phyloP scores from a whole-genome alignment of 1,140 invertebrate genomes.

The Elysia chlorotica region DNA sequence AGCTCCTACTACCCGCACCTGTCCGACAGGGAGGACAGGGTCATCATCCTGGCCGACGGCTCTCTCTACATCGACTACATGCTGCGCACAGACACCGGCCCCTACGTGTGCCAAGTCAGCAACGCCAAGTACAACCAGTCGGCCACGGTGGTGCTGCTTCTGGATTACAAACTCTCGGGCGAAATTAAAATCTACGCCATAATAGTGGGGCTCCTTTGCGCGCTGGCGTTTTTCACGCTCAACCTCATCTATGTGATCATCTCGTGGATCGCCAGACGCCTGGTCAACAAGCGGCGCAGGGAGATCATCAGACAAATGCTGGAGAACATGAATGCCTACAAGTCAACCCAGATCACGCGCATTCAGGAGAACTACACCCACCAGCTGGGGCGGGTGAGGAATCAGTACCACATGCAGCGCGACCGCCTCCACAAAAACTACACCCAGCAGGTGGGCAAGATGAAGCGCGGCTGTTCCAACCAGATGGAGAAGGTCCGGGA shows the following conservation, averaged over 20 bases:
- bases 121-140: constrained; percentile 78
- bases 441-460: constrained; percentile 83
- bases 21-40: constrained; percentile 26
- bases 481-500: constrained; percentile 92
- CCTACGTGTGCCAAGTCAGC: constrained; percentile 83
- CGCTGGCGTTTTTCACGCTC: constrained; percentile 74
- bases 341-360: constrained; percentile 40
- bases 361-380: constrained; percentile 65
- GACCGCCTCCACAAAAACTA: constrained; percentile 87
- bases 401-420: constrained; percentile 72
- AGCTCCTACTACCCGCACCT: constrained; percentile 33
- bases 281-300: constrained; percentile 45
- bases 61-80: constrained; percentile 72
- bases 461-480: constrained; percentile 89
- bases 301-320: constrained; percentile 48
- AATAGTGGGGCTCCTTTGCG: constrained; percentile 77
- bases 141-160: constrained; percentile 35
- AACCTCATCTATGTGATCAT: constrained; percentile 45
- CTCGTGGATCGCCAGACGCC: constrained; percentile 32
- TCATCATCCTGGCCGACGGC: constrained; percentile 70
- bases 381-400: constrained; percentile 70
- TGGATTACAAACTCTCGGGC: constrained; percentile 65
- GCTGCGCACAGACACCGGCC: constrained; percentile 79
- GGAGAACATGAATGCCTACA: constrained; percentile 52
- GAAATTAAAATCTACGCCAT: constrained; percentile 84